These are phyloP conservation scores for Amphipyra berbera DNA, from an alignment of 2,888 invertebrate genomes.

Conservation along the genomic window DNA sequence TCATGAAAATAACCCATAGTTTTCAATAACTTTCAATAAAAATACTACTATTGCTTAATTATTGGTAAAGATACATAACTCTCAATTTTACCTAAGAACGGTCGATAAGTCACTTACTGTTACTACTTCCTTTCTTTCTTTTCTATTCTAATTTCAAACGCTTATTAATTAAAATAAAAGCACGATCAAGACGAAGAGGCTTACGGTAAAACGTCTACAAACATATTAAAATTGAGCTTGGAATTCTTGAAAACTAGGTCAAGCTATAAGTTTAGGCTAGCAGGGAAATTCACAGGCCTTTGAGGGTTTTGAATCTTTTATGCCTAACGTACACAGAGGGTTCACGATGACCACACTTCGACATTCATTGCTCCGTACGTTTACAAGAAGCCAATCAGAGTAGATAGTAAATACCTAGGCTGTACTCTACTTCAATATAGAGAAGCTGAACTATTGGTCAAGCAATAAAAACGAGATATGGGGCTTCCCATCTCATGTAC, in stretches of 20 bases:
- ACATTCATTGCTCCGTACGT: conserved; percentile 13
- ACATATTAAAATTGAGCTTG: conserved; percentile 45
- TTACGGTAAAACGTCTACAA: conserved; percentile 16
- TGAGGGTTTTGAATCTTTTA: conserved; percentile 44
- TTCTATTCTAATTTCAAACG: neutral
- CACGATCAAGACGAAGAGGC: conserved; percentile 25
- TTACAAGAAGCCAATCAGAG: conserved; percentile 8
- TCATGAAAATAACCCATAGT: too few species aligned
- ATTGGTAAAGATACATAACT: too few species aligned
- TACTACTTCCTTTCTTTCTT: neutral
- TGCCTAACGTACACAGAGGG: conserved; percentile 16
- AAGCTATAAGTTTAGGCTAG: conserved; percentile 37
- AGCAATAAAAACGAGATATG: too few species aligned
- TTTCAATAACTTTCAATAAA: too few species aligned
- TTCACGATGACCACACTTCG: conserved; percentile 6
- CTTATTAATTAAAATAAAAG: conserved; percentile 39
- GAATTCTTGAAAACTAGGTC: conserved; percentile 50
- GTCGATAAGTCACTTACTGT: too few species aligned
- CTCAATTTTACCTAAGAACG: too few species aligned
- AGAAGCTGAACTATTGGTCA: too few species aligned
- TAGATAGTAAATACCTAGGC: neutral
- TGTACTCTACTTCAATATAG: too few species aligned
- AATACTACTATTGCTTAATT: too few species aligned
- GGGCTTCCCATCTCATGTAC: too few species aligned
- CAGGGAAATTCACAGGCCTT: conserved; percentile 35